phyloP scores from a whole-genome alignment of 2,888 invertebrate species.

The Ceramica pisi region DNA sequence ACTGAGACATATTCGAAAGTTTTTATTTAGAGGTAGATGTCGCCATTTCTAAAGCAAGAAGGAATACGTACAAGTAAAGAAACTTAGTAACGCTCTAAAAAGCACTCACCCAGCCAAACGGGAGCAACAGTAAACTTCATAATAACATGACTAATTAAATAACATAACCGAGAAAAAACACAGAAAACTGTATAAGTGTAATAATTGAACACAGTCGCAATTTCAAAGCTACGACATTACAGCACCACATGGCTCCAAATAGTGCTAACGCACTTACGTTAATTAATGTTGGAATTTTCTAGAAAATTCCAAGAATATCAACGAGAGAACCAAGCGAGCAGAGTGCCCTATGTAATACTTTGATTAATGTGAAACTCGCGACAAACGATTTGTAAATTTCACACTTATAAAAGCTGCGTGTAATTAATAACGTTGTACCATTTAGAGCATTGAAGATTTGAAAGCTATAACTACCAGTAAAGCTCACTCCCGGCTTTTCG shows the following conservation, averaged over 20 bases:
- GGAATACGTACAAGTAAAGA: constrained; percentile 1
- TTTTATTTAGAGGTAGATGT: constrained; percentile 1
- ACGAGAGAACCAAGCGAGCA: constrained; percentile 17
- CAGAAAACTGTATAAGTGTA: constrained; percentile 19
- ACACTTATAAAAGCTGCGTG: constrained; percentile 18
- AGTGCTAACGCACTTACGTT: constrained; percentile 54
- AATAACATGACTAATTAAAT: constrained; percentile 27
- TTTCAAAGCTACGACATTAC: constrained; percentile 33
- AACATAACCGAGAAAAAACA: constrained; percentile 20
- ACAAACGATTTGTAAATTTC: constrained; percentile 33
- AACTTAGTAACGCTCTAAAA: constrained; percentile 12
- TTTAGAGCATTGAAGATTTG: not conserved
- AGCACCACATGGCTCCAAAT: constrained; percentile 49
- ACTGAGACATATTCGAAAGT: not conserved
- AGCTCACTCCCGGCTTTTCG: not conserved
- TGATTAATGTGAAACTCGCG: constrained; percentile 52
- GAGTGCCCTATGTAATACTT: constrained; percentile 46
- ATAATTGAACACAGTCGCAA: constrained; percentile 27
- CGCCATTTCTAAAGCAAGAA: not conserved
- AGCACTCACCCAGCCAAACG: not conserved
- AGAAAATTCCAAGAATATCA: constrained; percentile 58
- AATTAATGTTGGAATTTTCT: constrained; percentile 58
- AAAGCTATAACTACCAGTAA: constrained; percentile 1
- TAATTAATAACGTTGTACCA: constrained; percentile 25
- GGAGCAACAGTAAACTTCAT: constrained; percentile 27